These are phyloP conservation scores for Megaustenia siamemsis DNA, from an alignment of 2,888 invertebrate genomes.

Conservation along the genomic window DNA sequence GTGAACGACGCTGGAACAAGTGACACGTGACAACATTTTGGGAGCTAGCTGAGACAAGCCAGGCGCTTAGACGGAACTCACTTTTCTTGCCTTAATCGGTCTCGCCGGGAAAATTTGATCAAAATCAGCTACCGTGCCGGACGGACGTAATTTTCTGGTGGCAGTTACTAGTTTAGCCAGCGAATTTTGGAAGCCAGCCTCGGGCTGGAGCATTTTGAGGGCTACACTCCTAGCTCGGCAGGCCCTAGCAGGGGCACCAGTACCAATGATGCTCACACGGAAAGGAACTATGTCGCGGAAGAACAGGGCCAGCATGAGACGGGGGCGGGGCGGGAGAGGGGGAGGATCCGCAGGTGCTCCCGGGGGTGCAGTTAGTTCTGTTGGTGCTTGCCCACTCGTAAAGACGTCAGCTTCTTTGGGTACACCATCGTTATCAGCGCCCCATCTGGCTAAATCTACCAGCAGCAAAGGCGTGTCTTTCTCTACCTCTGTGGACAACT, in stretches of 20 bases:
- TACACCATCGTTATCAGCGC: neutral
- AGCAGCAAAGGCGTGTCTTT: slow-evolving; percentile 40
- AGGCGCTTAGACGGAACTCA: neutral
- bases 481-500: slow-evolving; percentile 29
- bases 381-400: neutral
- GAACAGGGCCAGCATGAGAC: slow-evolving; percentile 57
- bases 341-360: neutral
- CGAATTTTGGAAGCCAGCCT: neutral
- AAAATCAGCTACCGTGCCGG: neutral
- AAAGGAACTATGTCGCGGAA: slow-evolving; percentile 59
- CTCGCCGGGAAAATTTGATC: neutral
- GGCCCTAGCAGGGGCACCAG: neutral
- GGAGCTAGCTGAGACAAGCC: neutral
- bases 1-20: neutral
- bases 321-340: slow-evolving; percentile 40
- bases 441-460: neutral
- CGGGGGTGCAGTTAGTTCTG: neutral
- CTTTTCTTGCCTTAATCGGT: too few relatives aligned
- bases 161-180: neutral
- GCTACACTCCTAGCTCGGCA: neutral
- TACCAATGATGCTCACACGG: slow-evolving; percentile 53
- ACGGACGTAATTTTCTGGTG: neutral
- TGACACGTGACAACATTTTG: neutral
- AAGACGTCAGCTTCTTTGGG: neutral
- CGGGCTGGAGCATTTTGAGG: neutral